Evolutionary conservation across 2,113 vertebrate genomes (phyloP), one percentile per base, ranked within the genome.

Genomic region (Ascaphus truei): DNA sequence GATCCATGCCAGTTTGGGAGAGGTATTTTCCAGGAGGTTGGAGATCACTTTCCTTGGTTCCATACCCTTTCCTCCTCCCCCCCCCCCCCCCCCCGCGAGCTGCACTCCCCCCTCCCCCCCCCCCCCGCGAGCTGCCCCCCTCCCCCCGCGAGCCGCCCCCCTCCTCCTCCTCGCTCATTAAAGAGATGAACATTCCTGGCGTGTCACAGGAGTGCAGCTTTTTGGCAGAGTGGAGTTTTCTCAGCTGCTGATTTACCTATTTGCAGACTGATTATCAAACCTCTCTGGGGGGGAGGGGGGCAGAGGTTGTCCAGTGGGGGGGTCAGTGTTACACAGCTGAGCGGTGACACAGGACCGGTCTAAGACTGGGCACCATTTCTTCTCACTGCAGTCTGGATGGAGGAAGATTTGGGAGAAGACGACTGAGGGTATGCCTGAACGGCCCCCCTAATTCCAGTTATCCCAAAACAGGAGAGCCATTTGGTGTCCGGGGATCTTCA

Each of bases 141-240:
- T 71, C 67, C 67, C 57, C 13, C 15, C 47, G 20, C 15, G 62
- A 65, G 62, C 47, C 53, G 61, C n/a, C n/a, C n/a, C n/a, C n/a
- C n/a, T n/a, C n/a, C n/a, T n/a, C n/a, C n/a, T n/a, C n/a, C n/a
- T n/a, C n/a, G n/a, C 57, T 51, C 56, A 61, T 52, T 71, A 71
- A 61, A 61, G 37, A 52, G 57, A 60, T 71, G 67, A 58, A 61
- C 37, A 71, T 71, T 71, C 67, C 67, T 61, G 67, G 47, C 67
- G 61, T 71, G 67, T 71, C 67, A 52, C 55, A 59, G 55, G 33
- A 50, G 45, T 52, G 56, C 43, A 69, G 18, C 6, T 36, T 43
- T 71, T 69, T 60, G 56, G 56, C 66, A 60, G 12, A 27, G n/a
- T 7, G 45, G 55, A 36, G 56, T 39, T 60, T 68, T 60, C 45